These are phyloP conservation scores for Maconellicoccus hirsutus DNA, from an alignment of 1,140 invertebrate genomes.

Conservation along the genomic window DNA sequence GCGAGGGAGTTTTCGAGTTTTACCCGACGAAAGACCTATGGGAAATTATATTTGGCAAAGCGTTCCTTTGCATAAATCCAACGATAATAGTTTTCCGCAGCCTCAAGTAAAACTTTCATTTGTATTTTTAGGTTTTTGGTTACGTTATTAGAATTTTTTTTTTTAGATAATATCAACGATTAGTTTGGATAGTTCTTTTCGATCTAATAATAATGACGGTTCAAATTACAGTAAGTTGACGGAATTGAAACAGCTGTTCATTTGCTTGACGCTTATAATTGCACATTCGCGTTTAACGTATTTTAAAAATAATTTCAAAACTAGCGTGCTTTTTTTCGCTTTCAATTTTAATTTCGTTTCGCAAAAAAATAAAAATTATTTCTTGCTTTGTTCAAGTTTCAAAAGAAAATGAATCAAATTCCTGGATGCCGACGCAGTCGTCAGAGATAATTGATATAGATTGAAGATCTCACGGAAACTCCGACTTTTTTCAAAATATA, in stretches of 20 bases:
- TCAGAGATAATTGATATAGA: background rate
- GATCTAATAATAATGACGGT: background rate
- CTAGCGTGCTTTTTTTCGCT: background rate
- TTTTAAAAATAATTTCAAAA: too few species aligned
- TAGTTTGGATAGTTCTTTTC: background rate
- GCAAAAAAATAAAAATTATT: background rate
- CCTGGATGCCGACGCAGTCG: background rate
- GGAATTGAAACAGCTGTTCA: background rate
- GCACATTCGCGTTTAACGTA: too few species aligned
- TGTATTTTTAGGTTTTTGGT: background rate
- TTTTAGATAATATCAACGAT: background rate
- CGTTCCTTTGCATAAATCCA: slow-evolving; percentile 10
- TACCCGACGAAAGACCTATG: background rate
- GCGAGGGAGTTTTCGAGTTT: background rate
- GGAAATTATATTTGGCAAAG: background rate
- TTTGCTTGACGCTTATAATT: too few species aligned
- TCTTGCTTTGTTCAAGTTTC: background rate
- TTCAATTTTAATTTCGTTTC: background rate
- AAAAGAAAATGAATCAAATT: background rate
- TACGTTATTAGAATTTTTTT: background rate
- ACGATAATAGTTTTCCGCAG: background rate
- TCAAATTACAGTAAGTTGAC: background rate
- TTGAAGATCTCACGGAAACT: background rate
- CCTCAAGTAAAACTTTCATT: background rate
- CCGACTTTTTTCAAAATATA: too few species aligned